Percentiles rank a stretch among this genome's conserved stretches.
These are phyloP conservation scores for Agelastica alni DNA, from an alignment of 2,888 invertebrate genomes.

Conservation along the genomic window DNA sequence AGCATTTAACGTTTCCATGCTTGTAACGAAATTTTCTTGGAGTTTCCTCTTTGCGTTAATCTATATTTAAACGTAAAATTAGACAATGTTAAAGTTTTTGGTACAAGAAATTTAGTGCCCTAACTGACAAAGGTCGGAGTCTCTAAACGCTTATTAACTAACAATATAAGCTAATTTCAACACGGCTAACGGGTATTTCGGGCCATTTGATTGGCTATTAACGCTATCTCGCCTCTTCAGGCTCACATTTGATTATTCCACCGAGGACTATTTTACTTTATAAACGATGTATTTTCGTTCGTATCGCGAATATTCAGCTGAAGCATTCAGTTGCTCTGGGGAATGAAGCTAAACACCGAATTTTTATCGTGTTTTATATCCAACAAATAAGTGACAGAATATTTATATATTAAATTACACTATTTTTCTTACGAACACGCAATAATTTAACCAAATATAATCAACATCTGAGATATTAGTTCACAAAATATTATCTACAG, in stretches of 20 bases:
- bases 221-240: slow-evolving; percentile 30
- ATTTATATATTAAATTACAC: no score
- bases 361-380: background rate
- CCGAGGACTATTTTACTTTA: slow-evolving; percentile 10
- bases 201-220: slow-evolving; percentile 27
- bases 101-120: background rate
- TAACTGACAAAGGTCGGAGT: slow-evolving; percentile 2
- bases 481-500: no score
- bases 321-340: background rate
- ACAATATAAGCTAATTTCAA: slow-evolving; percentile 24
- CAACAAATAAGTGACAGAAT: no score
- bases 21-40: no score
- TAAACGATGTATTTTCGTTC: slow-evolving; percentile 1
- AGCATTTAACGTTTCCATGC: no score
- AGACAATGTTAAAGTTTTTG: background rate
- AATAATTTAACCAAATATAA: no score
- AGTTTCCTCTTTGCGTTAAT: no score
- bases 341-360: background rate
- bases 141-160: slow-evolving; percentile 21
- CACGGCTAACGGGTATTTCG: slow-evolving; percentile 20
- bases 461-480: no score
- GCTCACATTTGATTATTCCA: slow-evolving; percentile 23
- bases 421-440: no score
- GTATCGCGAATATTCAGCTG: slow-evolving; percentile 1
- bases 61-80: no score